phyloP scores from a whole-genome alignment of 1,140 invertebrate genomes.

The Cryptotermes secundus region DNA sequence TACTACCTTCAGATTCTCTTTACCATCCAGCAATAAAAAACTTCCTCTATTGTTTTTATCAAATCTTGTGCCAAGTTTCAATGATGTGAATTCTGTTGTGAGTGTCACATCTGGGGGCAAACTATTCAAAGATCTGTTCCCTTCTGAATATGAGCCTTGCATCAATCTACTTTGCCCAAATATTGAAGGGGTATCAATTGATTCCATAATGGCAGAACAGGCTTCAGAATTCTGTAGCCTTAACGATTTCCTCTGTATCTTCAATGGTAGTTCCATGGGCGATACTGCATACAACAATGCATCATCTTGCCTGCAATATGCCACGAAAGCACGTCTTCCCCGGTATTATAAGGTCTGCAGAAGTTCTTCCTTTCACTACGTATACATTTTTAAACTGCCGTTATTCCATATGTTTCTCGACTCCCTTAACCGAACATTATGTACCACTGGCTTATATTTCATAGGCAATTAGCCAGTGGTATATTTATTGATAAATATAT shows the following conservation, averaged over 20 bases:
- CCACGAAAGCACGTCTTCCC: not conserved
- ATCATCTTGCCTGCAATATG: not conserved
- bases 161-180: constrained; percentile 21
- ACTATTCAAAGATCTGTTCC: constrained; percentile 12
- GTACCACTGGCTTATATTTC: not conserved
- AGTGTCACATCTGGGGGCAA: constrained; percentile 42
- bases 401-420: not conserved
- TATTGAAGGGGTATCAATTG: constrained; percentile 38
- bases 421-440: not conserved
- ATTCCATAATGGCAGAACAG: constrained; percentile 42
- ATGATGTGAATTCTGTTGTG: constrained; percentile 41
- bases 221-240: not conserved
- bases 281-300: not conserved
- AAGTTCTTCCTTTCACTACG: not conserved
- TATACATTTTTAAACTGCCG: not conserved
- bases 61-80: constrained; percentile 38
- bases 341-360: not conserved
- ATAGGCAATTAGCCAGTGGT: not conserved
- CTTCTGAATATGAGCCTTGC: constrained; percentile 6
- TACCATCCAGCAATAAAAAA: constrained; percentile 58
- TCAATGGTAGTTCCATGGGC: constrained; percentile 7
- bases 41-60: constrained; percentile 42
- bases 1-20: constrained; percentile 50
- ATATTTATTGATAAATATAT: not conserved
- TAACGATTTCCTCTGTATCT: not conserved